Conservation (phyloP, 2,888 invertebrate species). For the Sthenelais limicola region DNA sequence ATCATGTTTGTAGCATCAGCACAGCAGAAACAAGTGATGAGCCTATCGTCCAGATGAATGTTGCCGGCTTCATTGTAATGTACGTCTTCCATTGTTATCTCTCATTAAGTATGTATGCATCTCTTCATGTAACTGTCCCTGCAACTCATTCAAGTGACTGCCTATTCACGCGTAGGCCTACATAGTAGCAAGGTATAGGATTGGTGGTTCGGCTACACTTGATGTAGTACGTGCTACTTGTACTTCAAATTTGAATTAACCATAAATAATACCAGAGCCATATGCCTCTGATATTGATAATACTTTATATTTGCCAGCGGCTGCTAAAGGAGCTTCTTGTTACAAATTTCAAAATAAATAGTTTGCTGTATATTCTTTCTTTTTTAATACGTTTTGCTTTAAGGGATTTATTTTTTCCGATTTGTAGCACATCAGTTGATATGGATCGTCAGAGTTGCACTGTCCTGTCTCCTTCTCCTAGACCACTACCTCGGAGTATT, state of each 20-base stretch:
- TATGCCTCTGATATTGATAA: too few species aligned
- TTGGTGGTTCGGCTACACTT: too few species aligned
- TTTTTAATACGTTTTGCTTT: background rate
- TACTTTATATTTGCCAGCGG: too few species aligned
- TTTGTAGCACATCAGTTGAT: conserved; percentile 89
- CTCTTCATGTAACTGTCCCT: background rate
- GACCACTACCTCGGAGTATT: conserved; percentile 90
- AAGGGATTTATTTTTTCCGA: conserved; percentile 42
- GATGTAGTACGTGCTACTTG: too few species aligned
- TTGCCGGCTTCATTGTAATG: conserved; percentile 93
- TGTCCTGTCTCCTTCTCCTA: conserved; percentile 92
- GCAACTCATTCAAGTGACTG: background rate
- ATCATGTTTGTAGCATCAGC: conserved; percentile 91
- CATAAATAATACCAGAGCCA: too few species aligned
- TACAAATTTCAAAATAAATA: too few species aligned
- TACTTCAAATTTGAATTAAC: too few species aligned
- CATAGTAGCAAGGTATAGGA: too few species aligned
- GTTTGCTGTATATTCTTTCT: background rate
- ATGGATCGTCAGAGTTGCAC: conserved; percentile 89
- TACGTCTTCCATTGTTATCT: conserved; percentile 74
- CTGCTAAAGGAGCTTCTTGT: too few species aligned
- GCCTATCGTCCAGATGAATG: conserved; percentile 85
- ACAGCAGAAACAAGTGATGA: conserved; percentile 88
- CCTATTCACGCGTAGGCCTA: background rate
- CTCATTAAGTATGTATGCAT: background rate